A percentile compares a stretch with the other conserved stretches of the same genome.
These are phyloP conservation scores for Hemiscyllium ocellatum DNA, from an alignment of 2,113 vertebrate species.

Conservation along the genomic window DNA sequence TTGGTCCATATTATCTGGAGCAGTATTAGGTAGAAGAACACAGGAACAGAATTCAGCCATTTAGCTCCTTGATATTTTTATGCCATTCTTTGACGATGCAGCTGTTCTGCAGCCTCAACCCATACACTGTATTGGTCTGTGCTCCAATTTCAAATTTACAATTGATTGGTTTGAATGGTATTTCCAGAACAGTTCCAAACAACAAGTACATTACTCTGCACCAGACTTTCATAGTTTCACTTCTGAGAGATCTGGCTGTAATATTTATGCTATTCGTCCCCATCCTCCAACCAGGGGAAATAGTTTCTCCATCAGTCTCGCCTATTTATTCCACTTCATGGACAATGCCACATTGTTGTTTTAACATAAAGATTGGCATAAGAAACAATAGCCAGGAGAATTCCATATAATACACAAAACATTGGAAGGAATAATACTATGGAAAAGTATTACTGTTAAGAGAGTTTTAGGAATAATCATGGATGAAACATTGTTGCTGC, in stretches of 20 bases:
- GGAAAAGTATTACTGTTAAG: not conserved
- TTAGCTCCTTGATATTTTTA: not conserved
- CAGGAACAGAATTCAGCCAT: not conserved
- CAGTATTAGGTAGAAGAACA: not conserved
- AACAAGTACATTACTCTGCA: too few species aligned
- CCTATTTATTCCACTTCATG: too few species aligned
- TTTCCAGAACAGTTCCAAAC: not conserved
- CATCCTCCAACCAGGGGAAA: not conserved
- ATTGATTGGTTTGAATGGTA: not conserved
- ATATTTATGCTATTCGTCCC: not conserved
- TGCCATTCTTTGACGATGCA: not conserved
- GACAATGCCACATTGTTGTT: not conserved
- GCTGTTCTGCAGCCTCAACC: not conserved
- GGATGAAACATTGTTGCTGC: not conserved
- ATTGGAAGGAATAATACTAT: not conserved
- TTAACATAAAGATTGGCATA: not conserved
- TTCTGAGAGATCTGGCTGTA: not conserved
- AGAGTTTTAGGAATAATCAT: not conserved
- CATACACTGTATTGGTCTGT: too few species aligned
- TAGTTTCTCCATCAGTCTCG: not conserved
- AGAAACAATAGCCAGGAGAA: not conserved
- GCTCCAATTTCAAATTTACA: not conserved
- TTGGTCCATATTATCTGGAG: not conserved
- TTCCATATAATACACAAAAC: not conserved
- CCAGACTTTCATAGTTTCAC: not conserved